Evolutionary conservation across 2,888 invertebrate species (phyloP).

Genomic region (Geotrupes spiniger): DNA sequence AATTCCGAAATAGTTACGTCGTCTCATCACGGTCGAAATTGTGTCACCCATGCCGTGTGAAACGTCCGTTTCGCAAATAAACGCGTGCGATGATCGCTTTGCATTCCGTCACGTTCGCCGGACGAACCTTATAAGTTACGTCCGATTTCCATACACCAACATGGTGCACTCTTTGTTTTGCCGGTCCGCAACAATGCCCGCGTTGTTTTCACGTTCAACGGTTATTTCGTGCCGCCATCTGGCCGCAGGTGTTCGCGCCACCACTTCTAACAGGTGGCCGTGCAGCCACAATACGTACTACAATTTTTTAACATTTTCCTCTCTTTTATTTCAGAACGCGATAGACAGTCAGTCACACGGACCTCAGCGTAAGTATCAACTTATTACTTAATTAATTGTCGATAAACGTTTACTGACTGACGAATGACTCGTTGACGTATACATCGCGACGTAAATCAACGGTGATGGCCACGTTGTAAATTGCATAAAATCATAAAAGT

Average conservation of each 20-base stretch:
- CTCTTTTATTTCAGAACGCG: conserved; percentile 54
- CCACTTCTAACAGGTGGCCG: conserved; percentile 40
- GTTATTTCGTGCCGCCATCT: conserved; percentile 34
- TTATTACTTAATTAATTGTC: no score
- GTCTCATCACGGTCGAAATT: no score
- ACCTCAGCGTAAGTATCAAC: conserved; percentile 54
- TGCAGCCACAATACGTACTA: conserved; percentile 29
- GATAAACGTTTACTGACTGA: no score
- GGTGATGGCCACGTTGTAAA: no score
- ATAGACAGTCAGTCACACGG: conserved; percentile 49
- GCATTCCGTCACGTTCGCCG: no score
- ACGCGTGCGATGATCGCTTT: no score
- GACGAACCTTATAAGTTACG: conserved; percentile 9
- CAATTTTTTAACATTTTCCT: conserved; percentile 33
- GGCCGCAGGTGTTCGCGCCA: conserved; percentile 39
- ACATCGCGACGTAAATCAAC: no score
- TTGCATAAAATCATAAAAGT: no score
- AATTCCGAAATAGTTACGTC: no score
- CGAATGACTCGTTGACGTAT: no score
- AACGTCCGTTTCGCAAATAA: no score
- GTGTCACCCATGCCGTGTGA: no score
- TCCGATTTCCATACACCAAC: conserved; percentile 20
- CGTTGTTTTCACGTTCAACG: conserved; percentile 27
- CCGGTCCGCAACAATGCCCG: conserved; percentile 17
- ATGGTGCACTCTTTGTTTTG: conserved; percentile 14